phyloP scores from a whole-genome alignment of 2,888 invertebrate species.

The Lochmaea crataegi region DNA sequence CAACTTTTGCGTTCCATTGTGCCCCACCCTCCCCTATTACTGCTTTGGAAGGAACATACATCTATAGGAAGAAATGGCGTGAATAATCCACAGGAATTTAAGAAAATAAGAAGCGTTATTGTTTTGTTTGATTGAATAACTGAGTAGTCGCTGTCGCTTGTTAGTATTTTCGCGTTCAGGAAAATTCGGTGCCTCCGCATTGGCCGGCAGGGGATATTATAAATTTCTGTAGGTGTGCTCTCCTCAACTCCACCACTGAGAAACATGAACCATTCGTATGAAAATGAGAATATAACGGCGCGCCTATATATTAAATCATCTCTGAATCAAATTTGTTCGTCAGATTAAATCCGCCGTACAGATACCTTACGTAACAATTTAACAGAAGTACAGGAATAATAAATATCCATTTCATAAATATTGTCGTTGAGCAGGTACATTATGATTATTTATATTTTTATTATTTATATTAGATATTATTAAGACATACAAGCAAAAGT shows the following conservation, averaged over 20 bases:
- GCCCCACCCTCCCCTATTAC: no score
- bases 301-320: slow-evolving; percentile 29
- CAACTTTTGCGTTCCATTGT: no score
- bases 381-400: background rate
- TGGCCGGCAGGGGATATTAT: no score
- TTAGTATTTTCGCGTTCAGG: no score
- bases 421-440: background rate
- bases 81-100: no score
- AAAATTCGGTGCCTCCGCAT: no score
- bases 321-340: slow-evolving; percentile 30
- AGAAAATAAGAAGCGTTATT: no score
- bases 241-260: background rate
- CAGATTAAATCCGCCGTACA: slow-evolving; percentile 21
- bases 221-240: no score
- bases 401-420: slow-evolving; percentile 10
- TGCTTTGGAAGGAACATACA: no score
- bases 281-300: slow-evolving; percentile 16
- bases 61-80: no score
- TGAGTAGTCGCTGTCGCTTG: no score
- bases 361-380: background rate
- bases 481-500: background rate
- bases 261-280: slow-evolving; percentile 9
- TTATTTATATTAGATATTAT: background rate
- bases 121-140: no score
- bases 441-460: background rate